These are phyloP conservation scores for Microcebus murinus DNA, from an alignment of 2,113 vertebrate genomes.

Conservation along the genomic window DNA sequence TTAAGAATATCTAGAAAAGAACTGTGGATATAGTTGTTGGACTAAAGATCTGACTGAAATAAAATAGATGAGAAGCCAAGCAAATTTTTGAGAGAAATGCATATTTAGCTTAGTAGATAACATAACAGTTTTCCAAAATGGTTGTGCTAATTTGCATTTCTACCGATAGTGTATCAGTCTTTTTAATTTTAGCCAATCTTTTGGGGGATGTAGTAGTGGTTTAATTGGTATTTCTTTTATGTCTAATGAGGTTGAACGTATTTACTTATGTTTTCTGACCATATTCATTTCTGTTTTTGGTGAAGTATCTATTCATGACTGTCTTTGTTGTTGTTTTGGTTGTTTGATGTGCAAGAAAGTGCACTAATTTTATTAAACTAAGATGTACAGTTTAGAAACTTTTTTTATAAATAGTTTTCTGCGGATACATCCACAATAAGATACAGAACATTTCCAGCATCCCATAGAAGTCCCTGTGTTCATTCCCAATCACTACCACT, in stretches of 20 bases:
- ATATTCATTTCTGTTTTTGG: not conserved
- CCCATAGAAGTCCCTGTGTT: not conserved
- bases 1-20: not conserved
- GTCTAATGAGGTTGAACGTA: not conserved
- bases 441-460: not conserved
- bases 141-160: not conserved
- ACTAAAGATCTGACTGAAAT: not conserved
- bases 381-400: not conserved
- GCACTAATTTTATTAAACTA: not conserved
- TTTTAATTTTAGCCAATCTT: not conserved
- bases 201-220: not conserved
- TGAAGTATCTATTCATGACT: not conserved
- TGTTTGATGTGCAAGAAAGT: not conserved
- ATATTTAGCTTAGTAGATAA: not conserved
- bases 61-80: not conserved
- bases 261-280: constrained; percentile 6
- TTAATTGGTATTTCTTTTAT: constrained; percentile 34
- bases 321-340: not conserved
- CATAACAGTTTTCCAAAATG: not conserved
- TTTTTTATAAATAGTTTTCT: not conserved
- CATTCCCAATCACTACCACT: not conserved
- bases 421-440: not conserved
- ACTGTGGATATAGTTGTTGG: not conserved
- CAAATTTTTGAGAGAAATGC: not conserved
- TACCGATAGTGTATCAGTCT: not conserved